These are phyloP conservation scores for Heliconius charithonia DNA, from an alignment of 2,888 invertebrate species.

Conservation along the genomic window DNA sequence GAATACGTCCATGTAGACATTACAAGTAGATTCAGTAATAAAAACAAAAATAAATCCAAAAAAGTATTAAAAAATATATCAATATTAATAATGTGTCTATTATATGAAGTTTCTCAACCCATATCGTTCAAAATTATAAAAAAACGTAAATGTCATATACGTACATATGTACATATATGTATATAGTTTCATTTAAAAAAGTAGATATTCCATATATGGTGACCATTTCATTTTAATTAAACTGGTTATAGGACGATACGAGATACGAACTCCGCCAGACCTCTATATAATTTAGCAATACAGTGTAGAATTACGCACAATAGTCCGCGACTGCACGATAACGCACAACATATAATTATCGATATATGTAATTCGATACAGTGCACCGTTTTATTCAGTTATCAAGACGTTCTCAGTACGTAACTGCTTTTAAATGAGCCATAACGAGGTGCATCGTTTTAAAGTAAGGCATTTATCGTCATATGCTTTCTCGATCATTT, in stretches of 20 bases:
- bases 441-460: constrained; percentile 63
- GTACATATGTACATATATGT: not conserved
- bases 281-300: constrained; percentile 76
- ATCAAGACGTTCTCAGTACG: constrained; percentile 68
- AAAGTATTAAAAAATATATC: no score
- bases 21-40: no score
- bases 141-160: not conserved
- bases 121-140: not conserved
- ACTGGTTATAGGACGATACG: constrained; percentile 36
- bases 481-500: constrained; percentile 62
- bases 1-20: no score
- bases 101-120: not conserved
- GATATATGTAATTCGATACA: constrained; percentile 66
- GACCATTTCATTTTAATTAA: constrained; percentile 13
- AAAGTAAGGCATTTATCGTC: constrained; percentile 57
- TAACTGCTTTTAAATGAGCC: constrained; percentile 70
- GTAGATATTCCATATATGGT: constrained; percentile 6
- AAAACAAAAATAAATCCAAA: not conserved
- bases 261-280: constrained; percentile 33
- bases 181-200: constrained; percentile 13
- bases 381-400: constrained; percentile 61
- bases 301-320: constrained; percentile 76
- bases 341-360: constrained; percentile 74
- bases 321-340: constrained; percentile 73
- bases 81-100: no score